These are phyloP conservation scores for Clarias batrachus DNA, from an alignment of 2,113 vertebrate species.

Conservation along the genomic window DNA sequence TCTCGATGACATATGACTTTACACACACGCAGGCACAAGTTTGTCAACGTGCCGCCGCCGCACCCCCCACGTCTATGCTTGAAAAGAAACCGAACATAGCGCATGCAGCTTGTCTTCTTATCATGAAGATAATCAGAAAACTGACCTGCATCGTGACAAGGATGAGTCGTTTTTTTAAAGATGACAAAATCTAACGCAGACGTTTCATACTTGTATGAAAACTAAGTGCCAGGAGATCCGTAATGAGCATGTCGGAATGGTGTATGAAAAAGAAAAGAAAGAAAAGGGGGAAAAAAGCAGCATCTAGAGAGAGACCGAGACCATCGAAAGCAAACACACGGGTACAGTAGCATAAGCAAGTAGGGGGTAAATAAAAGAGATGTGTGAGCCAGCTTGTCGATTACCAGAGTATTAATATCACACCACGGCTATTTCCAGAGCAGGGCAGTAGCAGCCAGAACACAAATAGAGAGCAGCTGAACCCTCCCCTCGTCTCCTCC, in stretches of 20 bases:
- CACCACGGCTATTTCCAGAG: constrained; percentile 55
- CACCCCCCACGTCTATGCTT: neutral
- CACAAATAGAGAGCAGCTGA: constrained; percentile 59
- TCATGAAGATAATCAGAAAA: neutral
- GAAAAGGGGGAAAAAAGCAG: neutral
- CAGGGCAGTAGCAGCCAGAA: constrained; percentile 46
- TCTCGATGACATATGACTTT: constrained; percentile 34
- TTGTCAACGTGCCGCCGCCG: neutral
- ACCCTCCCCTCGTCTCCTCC: constrained; percentile 37
- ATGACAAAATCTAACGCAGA: neutral
- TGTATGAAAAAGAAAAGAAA: neutral
- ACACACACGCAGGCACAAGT: constrained; percentile 38
- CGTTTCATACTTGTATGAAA: neutral
- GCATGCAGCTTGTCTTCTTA: neutral
- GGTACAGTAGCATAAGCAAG: constrained; percentile 36
- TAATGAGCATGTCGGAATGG: neutral
- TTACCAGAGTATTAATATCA: constrained; percentile 60
- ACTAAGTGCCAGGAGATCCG: neutral
- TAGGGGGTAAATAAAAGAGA: constrained; percentile 50
- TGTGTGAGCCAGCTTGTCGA: constrained; percentile 51
- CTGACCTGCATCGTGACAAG: neutral
- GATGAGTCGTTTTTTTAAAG: neutral
- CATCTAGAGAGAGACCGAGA: neutral
- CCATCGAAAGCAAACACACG: constrained; percentile 4
- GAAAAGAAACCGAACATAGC: neutral